Evolutionary conservation across 1,140 invertebrate genomes (phyloP).

Genomic region (Panulirus ornatus): DNA sequence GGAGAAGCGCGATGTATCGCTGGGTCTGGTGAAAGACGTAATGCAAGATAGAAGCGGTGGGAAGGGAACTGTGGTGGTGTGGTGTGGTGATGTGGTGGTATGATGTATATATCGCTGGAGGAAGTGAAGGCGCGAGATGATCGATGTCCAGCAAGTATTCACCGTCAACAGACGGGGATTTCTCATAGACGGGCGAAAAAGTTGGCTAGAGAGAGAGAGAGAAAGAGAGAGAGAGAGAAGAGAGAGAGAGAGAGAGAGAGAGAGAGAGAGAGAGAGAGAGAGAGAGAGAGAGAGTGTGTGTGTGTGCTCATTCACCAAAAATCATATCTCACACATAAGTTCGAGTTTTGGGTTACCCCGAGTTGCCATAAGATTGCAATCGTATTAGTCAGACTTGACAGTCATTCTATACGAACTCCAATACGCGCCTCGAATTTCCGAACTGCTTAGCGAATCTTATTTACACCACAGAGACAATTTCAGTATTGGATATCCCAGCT

Average conservation of each 20-base stretch:
- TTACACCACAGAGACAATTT: neutral
- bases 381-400: neutral
- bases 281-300: neutral
- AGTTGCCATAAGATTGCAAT: neutral
- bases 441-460: neutral
- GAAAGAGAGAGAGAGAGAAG: neutral
- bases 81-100: too few relatives aligned
- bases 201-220: neutral
- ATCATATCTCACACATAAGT: neutral
- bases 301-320: neutral
- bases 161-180: too few relatives aligned
- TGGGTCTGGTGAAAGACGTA: too few relatives aligned
- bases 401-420: neutral
- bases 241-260: neutral
- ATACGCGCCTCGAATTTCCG: neutral
- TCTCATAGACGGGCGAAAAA: too few relatives aligned
- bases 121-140: too few relatives aligned
- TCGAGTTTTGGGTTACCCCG: neutral
- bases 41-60: too few relatives aligned
- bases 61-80: too few relatives aligned
- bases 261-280: neutral
- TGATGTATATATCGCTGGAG: too few relatives aligned
- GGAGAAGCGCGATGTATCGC: too few relatives aligned
- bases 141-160: too few relatives aligned
- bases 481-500: neutral